Base-by-base conservation (phyloP, 2,113 vertebrate genomes). In the Poecilia latipinna region DNA sequence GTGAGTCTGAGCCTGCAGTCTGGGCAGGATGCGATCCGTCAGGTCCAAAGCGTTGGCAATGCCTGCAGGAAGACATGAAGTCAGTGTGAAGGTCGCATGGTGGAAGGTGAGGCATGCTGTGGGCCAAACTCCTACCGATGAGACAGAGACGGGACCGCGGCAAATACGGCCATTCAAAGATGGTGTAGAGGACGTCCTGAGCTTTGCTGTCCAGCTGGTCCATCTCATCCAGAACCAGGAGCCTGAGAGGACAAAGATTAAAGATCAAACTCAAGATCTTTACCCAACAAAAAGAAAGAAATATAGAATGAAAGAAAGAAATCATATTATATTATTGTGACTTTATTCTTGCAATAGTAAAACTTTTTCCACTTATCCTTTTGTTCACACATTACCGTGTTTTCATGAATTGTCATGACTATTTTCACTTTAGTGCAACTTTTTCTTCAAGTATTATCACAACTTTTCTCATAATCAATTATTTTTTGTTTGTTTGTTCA, bases 191-290 rank as follows among this genome's bases (percentile, higher is more conserved):
- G 32, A 99, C 96, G 0, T 99, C 97, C 84, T 99, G 98, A 5
- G 95, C 93, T 82, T 95, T 97, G 80, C 96, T 99, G 89, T 99
- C 97, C 92, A 99, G 93, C 90, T 99, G 98, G 79, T 99, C 97
- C 96, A 99, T 95, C 82, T 99, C 98, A 6, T 99, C 98, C 89
- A 99, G 84, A 66, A 98, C 96, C 82, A 99, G 82, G 13, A 99
- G 90, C 1, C 98, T 99, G 86, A 8, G 33, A 33, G 42, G 12
- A 3, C 11, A 22, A 62, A 22, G 62, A 10, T 22, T 31, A 10
- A 31, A 28, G 28, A 42, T 11, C 17, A 6, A 26, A 26, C 24
- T 12, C 22, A 48, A 48, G 17, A 48, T 17, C 19, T 48, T 48
- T 5, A 17, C 42, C 13, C 1, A 5, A 29, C 29, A 29, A 29